These are phyloP conservation scores for Lasioglossum leucozonium DNA, from an alignment of 2,888 invertebrate genomes.

Conservation along the genomic window DNA sequence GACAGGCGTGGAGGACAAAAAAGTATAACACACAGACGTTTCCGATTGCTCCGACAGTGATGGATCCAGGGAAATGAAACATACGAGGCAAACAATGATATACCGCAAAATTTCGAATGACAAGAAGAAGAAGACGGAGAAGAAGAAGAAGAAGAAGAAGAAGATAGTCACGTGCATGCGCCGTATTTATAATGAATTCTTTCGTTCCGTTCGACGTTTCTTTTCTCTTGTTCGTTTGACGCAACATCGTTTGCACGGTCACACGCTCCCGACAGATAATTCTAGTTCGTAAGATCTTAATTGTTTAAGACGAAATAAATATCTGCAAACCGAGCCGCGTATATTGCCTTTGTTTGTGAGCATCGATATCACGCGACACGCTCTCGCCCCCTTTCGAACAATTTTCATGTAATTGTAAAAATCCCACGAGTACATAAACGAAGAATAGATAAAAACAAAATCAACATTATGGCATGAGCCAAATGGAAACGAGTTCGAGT, in stretches of 20 bases:
- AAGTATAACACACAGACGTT: not conserved
- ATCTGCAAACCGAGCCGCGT: constrained; percentile 36
- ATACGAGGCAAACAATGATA: not conserved
- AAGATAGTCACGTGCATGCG: not conserved
- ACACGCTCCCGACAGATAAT: constrained; percentile 24
- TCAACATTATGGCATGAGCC: not conserved
- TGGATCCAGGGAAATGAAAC: not conserved
- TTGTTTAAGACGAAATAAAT: constrained; percentile 58
- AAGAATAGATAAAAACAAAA: not conserved
- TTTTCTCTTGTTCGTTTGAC: constrained; percentile 25
- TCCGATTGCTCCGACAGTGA: constrained; percentile 2
- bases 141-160: not conserved
- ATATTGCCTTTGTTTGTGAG: not conserved
- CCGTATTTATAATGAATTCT: constrained; percentile 30
- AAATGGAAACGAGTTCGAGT: not conserved
- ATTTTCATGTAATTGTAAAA: not conserved
- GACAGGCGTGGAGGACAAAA: not conserved
- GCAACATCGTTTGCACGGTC: constrained; percentile 26
- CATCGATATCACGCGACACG: not conserved
- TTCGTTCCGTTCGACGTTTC: constrained; percentile 5
- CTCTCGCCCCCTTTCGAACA: not conserved
- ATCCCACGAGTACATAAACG: too few relatives aligned
- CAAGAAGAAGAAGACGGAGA: not conserved
- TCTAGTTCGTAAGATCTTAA: constrained; percentile 52
- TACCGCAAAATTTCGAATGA: not conserved